Percentiles rank a stretch among this genome's conserved stretches.
phyloP scores from a whole-genome alignment of 2,888 invertebrate species.

The Leptarthrus brevirostris region DNA sequence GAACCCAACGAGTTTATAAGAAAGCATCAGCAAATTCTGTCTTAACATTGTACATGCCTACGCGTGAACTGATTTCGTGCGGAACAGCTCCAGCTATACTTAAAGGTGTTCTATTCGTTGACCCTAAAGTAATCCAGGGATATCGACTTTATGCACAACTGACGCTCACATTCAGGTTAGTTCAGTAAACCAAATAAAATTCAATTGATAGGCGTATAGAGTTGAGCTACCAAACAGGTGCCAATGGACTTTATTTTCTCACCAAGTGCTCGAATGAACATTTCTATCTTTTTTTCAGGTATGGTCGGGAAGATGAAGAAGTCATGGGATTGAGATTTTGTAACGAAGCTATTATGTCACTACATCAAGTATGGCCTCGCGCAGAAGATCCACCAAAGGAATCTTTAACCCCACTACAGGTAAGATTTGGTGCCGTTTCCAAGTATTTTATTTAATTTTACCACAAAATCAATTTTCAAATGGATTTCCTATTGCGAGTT shows the following conservation, averaged over 20 bases:
- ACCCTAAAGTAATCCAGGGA: constrained; percentile 83
- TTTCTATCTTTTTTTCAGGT: too few relatives aligned
- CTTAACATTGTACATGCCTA: constrained; percentile 83
- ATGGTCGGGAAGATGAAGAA: constrained; percentile 97
- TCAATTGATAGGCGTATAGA: too few relatives aligned
- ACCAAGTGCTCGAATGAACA: too few relatives aligned
- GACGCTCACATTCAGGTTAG: constrained; percentile 90
- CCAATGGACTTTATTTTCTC: too few relatives aligned
- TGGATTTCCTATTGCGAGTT: too few relatives aligned
- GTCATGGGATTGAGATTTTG: constrained; percentile 98
- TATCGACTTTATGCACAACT: constrained; percentile 87
- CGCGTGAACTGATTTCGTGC: constrained; percentile 82
- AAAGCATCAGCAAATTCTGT: constrained; percentile 89
- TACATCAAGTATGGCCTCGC: constrained; percentile 86
- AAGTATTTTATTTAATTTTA: not conserved
- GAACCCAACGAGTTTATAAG: constrained; percentile 78
- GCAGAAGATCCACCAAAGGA: constrained; percentile 71
- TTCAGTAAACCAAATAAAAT: constrained; percentile 40
- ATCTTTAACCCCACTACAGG: constrained; percentile 79
- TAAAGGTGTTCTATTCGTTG: constrained; percentile 92
- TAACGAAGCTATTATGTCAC: constrained; percentile 95
- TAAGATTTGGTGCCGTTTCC: constrained; percentile 62
- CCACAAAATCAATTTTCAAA: not conserved
- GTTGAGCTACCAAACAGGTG: too few relatives aligned
- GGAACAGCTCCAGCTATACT: constrained; percentile 80